These are phyloP conservation scores for Nesogale talazaci DNA, from an alignment of 2,113 vertebrate genomes.

Conservation along the genomic window DNA sequence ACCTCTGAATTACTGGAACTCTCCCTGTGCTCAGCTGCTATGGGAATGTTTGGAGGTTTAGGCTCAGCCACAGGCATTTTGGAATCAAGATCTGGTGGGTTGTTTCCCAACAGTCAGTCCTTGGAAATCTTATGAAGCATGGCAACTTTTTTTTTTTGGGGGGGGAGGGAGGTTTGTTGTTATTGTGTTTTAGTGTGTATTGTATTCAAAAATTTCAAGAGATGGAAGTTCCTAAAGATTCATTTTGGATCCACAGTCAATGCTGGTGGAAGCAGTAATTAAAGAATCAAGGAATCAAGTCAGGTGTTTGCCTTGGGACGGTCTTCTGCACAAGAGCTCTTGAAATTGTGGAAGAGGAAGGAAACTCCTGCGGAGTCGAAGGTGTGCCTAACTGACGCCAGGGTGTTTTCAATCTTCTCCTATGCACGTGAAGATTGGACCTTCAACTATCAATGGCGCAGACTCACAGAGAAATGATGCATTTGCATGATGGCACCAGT, in stretches of 20 bases:
- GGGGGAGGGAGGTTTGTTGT: too few species aligned
- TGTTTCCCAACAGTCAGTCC: not conserved
- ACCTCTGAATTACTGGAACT: not conserved
- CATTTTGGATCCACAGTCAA: too few species aligned
- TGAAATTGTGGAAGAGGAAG: not conserved
- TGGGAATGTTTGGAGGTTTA: not conserved
- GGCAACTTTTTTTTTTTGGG: not conserved
- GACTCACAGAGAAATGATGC: too few species aligned
- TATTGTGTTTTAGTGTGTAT: not conserved
- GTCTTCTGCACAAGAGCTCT: too few species aligned
- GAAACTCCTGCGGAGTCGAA: not conserved
- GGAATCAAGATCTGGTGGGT: not conserved
- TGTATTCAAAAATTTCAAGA: not conserved
- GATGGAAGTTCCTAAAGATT: too few species aligned
- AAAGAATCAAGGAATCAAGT: too few species aligned
- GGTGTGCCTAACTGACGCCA: not conserved
- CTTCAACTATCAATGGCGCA: too few species aligned
- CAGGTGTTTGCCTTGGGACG: too few species aligned
- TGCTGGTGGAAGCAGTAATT: too few species aligned
- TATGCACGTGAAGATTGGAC: too few species aligned
- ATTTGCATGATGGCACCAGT: too few species aligned
- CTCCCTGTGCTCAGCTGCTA: not conserved
- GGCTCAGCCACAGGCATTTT: not conserved
- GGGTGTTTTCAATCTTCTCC: too few species aligned
- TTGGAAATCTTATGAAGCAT: not conserved